These are phyloP conservation scores for Drosophila hydei DNA, from an alignment of 1,140 invertebrate species.

Conservation along the genomic window DNA sequence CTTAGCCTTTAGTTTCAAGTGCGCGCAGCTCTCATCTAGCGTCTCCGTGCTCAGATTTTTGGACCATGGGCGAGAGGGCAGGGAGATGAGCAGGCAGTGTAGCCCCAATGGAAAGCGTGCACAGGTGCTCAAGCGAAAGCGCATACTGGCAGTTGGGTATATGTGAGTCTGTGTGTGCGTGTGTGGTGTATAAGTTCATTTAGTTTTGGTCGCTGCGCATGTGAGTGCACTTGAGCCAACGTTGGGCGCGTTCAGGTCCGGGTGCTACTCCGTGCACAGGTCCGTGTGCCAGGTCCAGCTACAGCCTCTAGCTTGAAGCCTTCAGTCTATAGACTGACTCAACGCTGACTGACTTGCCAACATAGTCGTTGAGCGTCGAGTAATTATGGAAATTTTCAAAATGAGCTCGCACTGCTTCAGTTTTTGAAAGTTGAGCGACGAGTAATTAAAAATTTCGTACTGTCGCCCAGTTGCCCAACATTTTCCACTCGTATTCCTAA, in stretches of 20 bases:
- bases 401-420: constrained; percentile 48
- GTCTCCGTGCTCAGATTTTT: constrained; percentile 13
- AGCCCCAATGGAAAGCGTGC: constrained; percentile 41
- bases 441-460: constrained; percentile 57
- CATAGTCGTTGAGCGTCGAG: constrained; percentile 38
- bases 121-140: constrained; percentile 44
- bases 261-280: background rate
- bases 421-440: constrained; percentile 49
- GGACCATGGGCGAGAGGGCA: background rate
- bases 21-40: constrained; percentile 28
- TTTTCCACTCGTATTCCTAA: constrained; percentile 35
- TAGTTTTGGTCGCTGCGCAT: constrained; percentile 54
- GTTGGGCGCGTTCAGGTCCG: constrained; percentile 25
- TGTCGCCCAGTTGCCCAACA: constrained; percentile 39
- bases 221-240: constrained; percentile 51
- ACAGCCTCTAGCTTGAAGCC: background rate
- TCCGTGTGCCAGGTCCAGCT: constrained; percentile 21
- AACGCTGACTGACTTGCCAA: constrained; percentile 37
- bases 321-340: constrained; percentile 17
- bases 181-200: constrained; percentile 43
- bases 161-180: constrained; percentile 27
- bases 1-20: constrained; percentile 55
- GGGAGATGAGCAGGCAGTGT: constrained; percentile 17
- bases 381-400: constrained; percentile 59
- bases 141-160: constrained; percentile 39